Percentiles rank a stretch among this genome's conserved stretches.
Conservation (phyloP, 2,797 vertebrate species). For the Myotis findleyi region DNA sequence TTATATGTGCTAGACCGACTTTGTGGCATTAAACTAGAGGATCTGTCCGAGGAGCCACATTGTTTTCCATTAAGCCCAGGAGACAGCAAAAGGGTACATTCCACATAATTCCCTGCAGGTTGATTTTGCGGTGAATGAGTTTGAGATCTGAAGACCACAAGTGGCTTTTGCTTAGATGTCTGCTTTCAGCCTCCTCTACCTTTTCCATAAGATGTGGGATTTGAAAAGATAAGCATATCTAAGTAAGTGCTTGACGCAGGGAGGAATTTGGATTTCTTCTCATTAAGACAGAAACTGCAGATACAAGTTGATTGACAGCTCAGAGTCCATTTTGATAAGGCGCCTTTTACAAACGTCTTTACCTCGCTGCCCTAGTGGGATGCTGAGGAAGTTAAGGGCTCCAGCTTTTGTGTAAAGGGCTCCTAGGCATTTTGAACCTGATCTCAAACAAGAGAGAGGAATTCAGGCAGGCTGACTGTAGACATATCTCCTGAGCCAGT, state of each 20-base stretch:
- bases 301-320: not conserved
- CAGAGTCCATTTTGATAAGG: not conserved
- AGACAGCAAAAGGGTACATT: not conserved
- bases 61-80: slow-evolving; percentile 29
- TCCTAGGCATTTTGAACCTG: not conserved
- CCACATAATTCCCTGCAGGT: not conserved
- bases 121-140: not conserved
- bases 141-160: not conserved
- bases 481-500: not conserved
- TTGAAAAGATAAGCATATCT: slow-evolving; percentile 31
- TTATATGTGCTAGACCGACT: not conserved
- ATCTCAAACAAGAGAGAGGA: not conserved
- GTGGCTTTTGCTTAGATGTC: not conserved
- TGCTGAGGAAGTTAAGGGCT: not conserved
- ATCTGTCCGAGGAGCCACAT: not conserved
- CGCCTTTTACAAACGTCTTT: not conserved
- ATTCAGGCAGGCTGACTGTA: not conserved
- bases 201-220: not conserved
- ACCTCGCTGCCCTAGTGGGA: not conserved
- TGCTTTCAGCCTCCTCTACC: slow-evolving; percentile 9
- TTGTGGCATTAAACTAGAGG: slow-evolving; percentile 36
- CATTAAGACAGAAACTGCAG: not conserved
- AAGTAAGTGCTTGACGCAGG: not conserved
- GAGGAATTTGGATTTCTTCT: slow-evolving; percentile 51
- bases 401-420: not conserved